Evolutionary conservation across 2,888 invertebrate genomes (phyloP).

Genomic region (Drosophila mayaguana): DNA sequence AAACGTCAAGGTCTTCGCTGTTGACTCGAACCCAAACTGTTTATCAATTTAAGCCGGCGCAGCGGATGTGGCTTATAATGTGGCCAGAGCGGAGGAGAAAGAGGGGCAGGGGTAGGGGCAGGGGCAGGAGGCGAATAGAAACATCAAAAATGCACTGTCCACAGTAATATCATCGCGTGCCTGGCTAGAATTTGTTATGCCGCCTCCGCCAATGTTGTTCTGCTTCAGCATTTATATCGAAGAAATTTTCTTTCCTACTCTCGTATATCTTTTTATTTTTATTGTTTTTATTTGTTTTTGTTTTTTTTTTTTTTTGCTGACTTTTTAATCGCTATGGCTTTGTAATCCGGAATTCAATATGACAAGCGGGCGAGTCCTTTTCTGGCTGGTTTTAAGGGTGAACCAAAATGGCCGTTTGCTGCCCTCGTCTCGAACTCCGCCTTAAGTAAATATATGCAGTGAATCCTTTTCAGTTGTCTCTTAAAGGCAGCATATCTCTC

Average conservation of each 20-base stretch:
- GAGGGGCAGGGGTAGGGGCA: too few relatives aligned
- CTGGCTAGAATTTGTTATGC: conserved; percentile 71
- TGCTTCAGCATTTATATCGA: conserved; percentile 51
- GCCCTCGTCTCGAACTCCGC: conserved; percentile 16
- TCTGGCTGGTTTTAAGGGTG: conserved; percentile 8
- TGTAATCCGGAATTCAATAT: conserved; percentile 57
- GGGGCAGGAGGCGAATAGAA: conserved; percentile 49
- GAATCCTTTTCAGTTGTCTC: conserved; percentile 66
- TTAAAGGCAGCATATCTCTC: conserved; percentile 4
- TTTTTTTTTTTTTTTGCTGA: conserved; percentile 28
- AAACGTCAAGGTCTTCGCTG: conserved; percentile 65
- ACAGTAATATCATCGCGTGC: conserved; percentile 62
- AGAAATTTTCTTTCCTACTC: conserved; percentile 19
- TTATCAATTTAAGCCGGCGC: conserved; percentile 81
- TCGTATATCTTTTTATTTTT: background rate
- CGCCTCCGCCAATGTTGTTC: conserved; percentile 44
- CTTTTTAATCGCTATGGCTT: conserved; percentile 47
- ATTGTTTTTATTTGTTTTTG: too few relatives aligned
- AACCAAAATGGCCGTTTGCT: conserved; percentile 60
- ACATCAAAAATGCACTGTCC: conserved; percentile 71
- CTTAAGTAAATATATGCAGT: conserved; percentile 61
- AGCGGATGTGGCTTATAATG: conserved; percentile 79
- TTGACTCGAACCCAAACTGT: conserved; percentile 34
- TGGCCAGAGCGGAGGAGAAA: conserved; percentile 15
- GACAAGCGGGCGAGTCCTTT: conserved; percentile 41